These are phyloP conservation scores for Garrulus glandarius DNA, from an alignment of 2,797 vertebrate species.

Conservation along the genomic window DNA sequence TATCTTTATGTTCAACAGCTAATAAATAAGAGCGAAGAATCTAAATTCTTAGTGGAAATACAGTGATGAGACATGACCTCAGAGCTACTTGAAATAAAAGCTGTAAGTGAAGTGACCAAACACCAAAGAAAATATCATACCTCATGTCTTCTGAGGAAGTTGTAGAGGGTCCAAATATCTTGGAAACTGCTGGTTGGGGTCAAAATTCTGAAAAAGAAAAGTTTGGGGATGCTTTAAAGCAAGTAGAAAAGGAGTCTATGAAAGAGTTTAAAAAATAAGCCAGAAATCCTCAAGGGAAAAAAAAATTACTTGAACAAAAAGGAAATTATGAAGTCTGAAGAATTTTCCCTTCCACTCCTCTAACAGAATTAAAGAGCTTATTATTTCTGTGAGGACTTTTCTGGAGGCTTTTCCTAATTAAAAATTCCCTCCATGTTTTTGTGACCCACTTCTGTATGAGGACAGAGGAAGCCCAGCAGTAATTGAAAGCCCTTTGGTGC, in stretches of 20 bases:
- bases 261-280: neutral
- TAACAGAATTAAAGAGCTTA: constrained; percentile 1
- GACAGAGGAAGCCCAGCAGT: neutral
- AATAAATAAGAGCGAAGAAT: neutral
- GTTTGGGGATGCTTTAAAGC: neutral
- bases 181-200: constrained; percentile 74
- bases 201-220: constrained; percentile 76
- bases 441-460: neutral
- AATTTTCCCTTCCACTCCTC: neutral
- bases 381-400: neutral
- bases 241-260: neutral
- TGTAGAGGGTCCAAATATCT: constrained; percentile 79
- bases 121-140: constrained; percentile 61
- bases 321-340: neutral
- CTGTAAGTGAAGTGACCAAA: neutral
- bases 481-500: neutral
- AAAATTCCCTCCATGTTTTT: neutral
- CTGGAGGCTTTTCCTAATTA: constrained; percentile 32
- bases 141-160: constrained; percentile 76
- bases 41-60: neutral
- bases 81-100: neutral
- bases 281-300: neutral
- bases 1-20: neutral
- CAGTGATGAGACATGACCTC: neutral
- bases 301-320: neutral